These are phyloP conservation scores for Coreius guichenoti DNA, from an alignment of 2,797 vertebrate species.

Conservation along the genomic window DNA sequence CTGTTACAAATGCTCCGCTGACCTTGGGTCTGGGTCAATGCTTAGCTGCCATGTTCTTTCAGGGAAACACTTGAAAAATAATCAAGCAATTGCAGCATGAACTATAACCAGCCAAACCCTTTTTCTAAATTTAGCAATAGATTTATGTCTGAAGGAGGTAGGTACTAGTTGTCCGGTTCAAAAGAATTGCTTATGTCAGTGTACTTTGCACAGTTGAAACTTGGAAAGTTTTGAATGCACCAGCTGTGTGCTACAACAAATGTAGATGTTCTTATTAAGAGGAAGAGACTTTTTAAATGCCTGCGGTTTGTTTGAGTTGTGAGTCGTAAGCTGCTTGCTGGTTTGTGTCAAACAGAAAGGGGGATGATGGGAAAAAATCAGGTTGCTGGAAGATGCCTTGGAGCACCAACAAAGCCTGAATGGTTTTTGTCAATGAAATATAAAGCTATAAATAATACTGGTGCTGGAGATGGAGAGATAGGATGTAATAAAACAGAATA, in stretches of 20 bases:
- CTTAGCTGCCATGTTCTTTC: constrained; percentile 3
- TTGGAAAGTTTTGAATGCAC: background rate
- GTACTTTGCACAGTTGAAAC: constrained; percentile 24
- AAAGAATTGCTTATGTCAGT: constrained; percentile 4
- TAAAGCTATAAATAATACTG: constrained; percentile 42
- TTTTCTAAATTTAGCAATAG: background rate
- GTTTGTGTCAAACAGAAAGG: constrained; percentile 54
- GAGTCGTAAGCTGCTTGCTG: constrained; percentile 46
- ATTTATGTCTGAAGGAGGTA: constrained; percentile 4
- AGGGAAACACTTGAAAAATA: background rate
- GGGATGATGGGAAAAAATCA: constrained; percentile 8
- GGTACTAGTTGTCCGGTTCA: background rate
- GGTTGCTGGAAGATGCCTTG: constrained; percentile 30
- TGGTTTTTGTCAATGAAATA: constrained; percentile 56
- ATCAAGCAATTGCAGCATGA: background rate
- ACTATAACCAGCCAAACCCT: background rate
- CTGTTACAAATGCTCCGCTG: background rate
- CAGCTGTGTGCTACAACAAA: constrained; percentile 16
- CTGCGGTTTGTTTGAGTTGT: constrained; percentile 41
- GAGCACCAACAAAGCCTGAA: constrained; percentile 35
- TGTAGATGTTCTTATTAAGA: constrained; percentile 4
- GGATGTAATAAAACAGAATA: constrained; percentile 10
- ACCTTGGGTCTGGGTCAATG: background rate
- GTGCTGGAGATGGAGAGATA: background rate
- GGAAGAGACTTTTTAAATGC: constrained; percentile 44